Base-by-base conservation (phyloP, 2,113 vertebrate species). In the Anthoscopus minutus region DNA sequence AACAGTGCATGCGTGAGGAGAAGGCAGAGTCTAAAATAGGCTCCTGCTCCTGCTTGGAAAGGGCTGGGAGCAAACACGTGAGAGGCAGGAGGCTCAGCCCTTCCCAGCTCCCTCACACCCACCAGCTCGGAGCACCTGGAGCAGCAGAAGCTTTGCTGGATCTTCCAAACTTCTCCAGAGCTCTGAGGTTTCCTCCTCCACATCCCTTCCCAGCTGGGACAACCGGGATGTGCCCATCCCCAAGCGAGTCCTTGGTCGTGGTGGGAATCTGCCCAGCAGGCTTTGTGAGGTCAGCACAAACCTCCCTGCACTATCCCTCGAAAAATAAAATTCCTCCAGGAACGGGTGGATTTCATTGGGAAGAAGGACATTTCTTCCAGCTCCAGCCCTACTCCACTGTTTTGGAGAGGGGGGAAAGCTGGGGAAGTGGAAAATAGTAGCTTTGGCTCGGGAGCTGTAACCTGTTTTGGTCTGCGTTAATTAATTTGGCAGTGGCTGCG, bases 381-480 rank as follows among this genome's bases (percentile, higher is more conserved):
- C 33, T 67, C 61, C 4, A 61, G 47, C 66, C 58, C 74, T 48
- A 9, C 77, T 79, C 11, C 4, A 1, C 8, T n/a, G 0, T 66
- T 92, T 38, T 23, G 45, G 76, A 81, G 91, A 71, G 67, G 57
- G 51, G 51, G 51, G 47, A 66, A 85, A 45, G 88, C 72, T 45
- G 5, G 50, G 72, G 33, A 92, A 88, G 72, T 94, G 93, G 93
- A 94, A 94, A 96, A 95, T 88, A 95, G 95, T 93, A 94, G 94
- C 92, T 84, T 84, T 96, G 82, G 93, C 93, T 86, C 13, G 1
- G 62, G 31, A 86, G 44, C 93, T 78, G 81, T 93, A 96, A 96
- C 95, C 94, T 96, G 94, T 90, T 96, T 97, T 96, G 92, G 88
- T 86, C 76, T 61, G 80, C 23, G 19, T 93, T 90, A 92, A 96